phyloP scores from a whole-genome alignment of 2,113 vertebrate species.

The Percopsis transmontana region DNA sequence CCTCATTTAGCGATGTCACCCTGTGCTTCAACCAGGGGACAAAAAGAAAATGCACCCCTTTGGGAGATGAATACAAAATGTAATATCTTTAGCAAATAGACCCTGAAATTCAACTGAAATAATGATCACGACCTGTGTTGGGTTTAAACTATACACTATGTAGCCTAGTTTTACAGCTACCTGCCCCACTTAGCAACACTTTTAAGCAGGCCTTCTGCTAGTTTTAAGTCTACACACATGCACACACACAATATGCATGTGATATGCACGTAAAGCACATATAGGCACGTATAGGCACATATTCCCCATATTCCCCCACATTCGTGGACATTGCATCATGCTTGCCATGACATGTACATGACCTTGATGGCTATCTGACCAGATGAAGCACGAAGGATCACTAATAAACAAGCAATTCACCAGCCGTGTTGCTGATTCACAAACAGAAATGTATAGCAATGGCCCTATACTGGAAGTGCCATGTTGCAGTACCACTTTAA shows the following conservation, averaged over 20 bases:
- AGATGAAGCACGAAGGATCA: no score
- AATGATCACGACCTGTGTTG: no score
- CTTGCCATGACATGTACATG: slow-evolving; percentile 16
- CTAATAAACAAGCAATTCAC: not conserved
- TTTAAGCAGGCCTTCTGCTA: not conserved
- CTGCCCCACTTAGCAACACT: slow-evolving; percentile 10
- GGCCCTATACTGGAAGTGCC: slow-evolving; percentile 13
- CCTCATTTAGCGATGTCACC: no score
- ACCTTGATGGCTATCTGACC: slow-evolving; percentile 44
- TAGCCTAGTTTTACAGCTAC: slow-evolving; percentile 2
- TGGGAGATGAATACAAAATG: no score
- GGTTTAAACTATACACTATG: not conserved
- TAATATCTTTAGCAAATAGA: no score
- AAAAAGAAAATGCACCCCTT: no score
- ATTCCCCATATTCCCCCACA: slow-evolving; percentile 33
- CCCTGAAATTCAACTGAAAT: no score
- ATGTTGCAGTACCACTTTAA: slow-evolving; percentile 20
- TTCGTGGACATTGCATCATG: slow-evolving; percentile 38
- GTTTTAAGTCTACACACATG: not conserved
- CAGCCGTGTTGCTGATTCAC: no score
- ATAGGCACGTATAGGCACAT: slow-evolving; percentile 25
- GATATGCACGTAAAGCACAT: no score
- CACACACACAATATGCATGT: not conserved
- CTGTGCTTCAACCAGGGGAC: no score
- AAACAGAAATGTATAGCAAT: slow-evolving; percentile 8